These are phyloP conservation scores for Esox masquinongy DNA, from an alignment of 2,797 vertebrate species.

Conservation along the genomic window DNA sequence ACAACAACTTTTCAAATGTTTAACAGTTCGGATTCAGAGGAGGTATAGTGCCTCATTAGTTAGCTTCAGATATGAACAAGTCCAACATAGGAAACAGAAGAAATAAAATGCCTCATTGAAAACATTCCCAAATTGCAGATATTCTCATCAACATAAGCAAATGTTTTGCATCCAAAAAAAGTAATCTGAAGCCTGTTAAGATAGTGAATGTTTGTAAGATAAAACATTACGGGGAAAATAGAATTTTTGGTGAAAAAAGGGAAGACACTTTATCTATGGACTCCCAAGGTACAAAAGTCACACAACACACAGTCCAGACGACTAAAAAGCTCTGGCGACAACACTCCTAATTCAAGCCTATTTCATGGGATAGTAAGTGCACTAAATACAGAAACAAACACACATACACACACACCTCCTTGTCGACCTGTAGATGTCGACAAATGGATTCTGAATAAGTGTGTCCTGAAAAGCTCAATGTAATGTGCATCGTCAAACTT, in stretches of 20 bases:
- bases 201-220: conserved; percentile 55
- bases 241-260: conserved; percentile 68
- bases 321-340: conserved; percentile 76
- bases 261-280: conserved; percentile 74
- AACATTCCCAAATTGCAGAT: conserved; percentile 34
- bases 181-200: conserved; percentile 48
- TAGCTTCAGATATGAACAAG: conserved; percentile 71
- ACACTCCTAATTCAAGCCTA: conserved; percentile 83
- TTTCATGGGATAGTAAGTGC: conserved; percentile 81
- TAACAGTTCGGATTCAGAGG: conserved; percentile 75
- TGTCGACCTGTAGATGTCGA: conserved; percentile 58
- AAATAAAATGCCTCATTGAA: conserved; percentile 53
- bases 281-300: conserved; percentile 78
- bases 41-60: conserved; percentile 57
- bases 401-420: conserved; percentile 37
- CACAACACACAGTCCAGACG: conserved; percentile 79
- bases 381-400: conserved; percentile 75
- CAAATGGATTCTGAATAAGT: conserved; percentile 69
- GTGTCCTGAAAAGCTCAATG: conserved; percentile 70
- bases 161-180: conserved; percentile 7
- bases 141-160: conserved; percentile 50
- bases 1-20: conserved; percentile 76
- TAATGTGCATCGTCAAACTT: conserved; percentile 69
- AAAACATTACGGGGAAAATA: conserved; percentile 13
- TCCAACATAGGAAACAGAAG: conserved; percentile 51